Percentiles rank a stretch among this genome's conserved stretches.
phyloP scores from a whole-genome alignment of 2,113 vertebrate genomes.

The Coreoperca whiteheadi region DNA sequence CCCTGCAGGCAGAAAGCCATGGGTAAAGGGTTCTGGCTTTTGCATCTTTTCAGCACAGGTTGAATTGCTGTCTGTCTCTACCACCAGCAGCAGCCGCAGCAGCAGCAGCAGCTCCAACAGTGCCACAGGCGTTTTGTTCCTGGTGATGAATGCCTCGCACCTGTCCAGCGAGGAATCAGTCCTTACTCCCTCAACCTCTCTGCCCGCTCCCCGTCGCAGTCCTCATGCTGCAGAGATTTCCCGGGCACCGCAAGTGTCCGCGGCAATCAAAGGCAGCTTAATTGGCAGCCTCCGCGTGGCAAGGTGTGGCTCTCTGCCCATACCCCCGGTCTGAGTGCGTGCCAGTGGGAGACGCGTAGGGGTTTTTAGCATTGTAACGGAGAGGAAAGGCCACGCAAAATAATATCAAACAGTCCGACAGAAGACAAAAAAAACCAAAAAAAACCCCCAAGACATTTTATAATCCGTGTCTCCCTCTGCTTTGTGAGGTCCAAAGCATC shows the following conservation, averaged over 20 bases:
- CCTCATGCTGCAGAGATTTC: neutral
- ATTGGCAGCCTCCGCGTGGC: no score
- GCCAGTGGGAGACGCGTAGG: no score
- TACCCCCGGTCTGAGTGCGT: neutral
- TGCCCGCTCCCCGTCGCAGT: conserved; percentile 8
- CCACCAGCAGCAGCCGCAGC: no score
- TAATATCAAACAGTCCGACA: conserved; percentile 23
- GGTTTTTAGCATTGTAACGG: neutral
- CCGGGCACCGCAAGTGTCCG: conserved; percentile 8
- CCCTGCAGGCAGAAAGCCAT: neutral
- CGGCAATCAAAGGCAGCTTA: conserved; percentile 9
- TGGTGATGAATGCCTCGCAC: conserved; percentile 32
- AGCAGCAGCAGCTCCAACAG: no score
- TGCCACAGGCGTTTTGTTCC: conserved; percentile 38
- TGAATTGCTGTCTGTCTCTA: neutral
- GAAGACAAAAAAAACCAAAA: neutral
- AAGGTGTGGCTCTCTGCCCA: conserved; percentile 52
- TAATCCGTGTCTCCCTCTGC: neutral
- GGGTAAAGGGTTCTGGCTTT: no score
- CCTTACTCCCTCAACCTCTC: conserved; percentile 39
- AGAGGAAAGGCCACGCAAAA: conserved; percentile 54
- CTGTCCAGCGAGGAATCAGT: conserved; percentile 37
- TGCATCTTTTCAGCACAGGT: conserved; percentile 6
- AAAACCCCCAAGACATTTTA: neutral
- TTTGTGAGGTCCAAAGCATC: neutral